Percentiles rank a stretch among this genome's conserved stretches.
Conservation (phyloP, 2,797 vertebrate species). For the Melanotaenia nigrans region DNA sequence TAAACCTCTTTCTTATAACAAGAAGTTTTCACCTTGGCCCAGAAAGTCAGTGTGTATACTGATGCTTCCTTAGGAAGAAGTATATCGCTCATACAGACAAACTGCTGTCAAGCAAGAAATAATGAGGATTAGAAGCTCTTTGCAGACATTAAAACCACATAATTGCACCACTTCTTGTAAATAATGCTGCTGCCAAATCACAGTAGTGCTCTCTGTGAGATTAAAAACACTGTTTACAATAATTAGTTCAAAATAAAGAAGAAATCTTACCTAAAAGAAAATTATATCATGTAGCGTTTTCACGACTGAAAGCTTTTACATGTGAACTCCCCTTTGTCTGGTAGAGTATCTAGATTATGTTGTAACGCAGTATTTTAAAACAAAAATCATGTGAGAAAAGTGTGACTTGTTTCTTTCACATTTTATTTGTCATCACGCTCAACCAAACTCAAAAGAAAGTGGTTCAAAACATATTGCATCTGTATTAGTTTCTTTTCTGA, state of each 20-base stretch:
- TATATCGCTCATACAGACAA: background rate
- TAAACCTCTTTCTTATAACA: background rate
- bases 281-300: conserved; percentile 14
- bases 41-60: background rate
- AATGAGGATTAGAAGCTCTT: background rate
- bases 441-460: conserved; percentile 37
- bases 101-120: background rate
- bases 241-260: background rate
- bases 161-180: conserved; percentile 38
- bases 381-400: background rate
- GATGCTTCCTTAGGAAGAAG: background rate
- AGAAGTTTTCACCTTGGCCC: conserved; percentile 9
- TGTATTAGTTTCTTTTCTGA: conserved; percentile 51
- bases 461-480: conserved; percentile 53
- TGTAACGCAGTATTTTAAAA: conserved; percentile 3
- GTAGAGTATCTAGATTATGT: background rate
- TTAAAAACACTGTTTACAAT: conserved; percentile 8
- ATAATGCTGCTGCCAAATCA: conserved; percentile 48
- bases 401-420: conserved; percentile 24
- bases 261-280: conserved; percentile 3
- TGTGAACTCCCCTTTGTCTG: conserved; percentile 3
- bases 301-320: conserved; percentile 1
- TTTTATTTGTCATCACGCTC: conserved; percentile 63
- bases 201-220: conserved; percentile 14
- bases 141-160: background rate